Conservation (phyloP, 2,113 vertebrate genomes). For the Ammodytes dubius region DNA sequence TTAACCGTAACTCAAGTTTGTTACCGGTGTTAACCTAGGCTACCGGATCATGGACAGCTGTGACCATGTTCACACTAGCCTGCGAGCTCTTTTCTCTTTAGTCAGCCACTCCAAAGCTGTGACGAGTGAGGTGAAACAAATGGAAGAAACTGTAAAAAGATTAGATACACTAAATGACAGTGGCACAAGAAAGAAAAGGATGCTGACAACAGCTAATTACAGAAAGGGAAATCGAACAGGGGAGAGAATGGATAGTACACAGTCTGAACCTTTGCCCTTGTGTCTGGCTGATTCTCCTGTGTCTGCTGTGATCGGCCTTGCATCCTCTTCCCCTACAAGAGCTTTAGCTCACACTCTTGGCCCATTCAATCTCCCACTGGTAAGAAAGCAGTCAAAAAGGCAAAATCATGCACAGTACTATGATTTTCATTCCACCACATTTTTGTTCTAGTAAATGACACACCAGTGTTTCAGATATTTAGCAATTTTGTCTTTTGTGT, state of each 20-base stretch:
- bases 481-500: background rate
- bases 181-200: background rate
- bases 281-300: constrained; percentile 77
- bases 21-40: constrained; percentile 79
- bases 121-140: background rate
- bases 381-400: constrained; percentile 42
- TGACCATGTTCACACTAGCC: constrained; percentile 78
- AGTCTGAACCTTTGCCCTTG: background rate
- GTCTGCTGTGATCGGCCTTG: constrained; percentile 81
- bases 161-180: background rate
- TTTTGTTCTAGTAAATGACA: background rate
- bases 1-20: constrained; percentile 76
- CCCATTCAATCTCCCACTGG: constrained; percentile 81
- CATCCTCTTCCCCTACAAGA: constrained; percentile 83
- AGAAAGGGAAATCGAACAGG: background rate
- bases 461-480: background rate
- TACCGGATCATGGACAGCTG: constrained; percentile 82
- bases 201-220: background rate
- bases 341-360: constrained; percentile 81
- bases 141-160: background rate
- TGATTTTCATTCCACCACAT: background rate
- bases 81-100: constrained; percentile 73
- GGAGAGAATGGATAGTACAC: background rate
- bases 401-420: background rate
- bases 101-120: constrained; percentile 48